Evolutionary conservation across 2,797 vertebrate species (phyloP), one percentile per base, ranked within the genome.

Genomic region (Sandelia bainsii): DNA sequence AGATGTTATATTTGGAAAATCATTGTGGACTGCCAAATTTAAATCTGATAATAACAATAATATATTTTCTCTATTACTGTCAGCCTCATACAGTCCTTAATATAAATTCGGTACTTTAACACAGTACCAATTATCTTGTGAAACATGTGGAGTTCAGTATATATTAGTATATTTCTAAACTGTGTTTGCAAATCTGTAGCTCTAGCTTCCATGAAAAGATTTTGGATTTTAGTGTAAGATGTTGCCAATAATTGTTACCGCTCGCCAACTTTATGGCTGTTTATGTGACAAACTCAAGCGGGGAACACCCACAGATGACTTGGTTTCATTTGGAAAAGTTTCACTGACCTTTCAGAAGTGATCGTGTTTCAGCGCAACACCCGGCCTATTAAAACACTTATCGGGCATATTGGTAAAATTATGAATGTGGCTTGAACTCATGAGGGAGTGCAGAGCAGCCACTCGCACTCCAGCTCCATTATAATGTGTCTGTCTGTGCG

Each of bases 261-360:
- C 61, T 50, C 45, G 77, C 80, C 85, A 86, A 79, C 71, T 85
- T 76, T 19, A 77, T 54, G 82, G 69, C 89, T 85, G 89, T 89
- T 91, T 89, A 90, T 87, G 82, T 91, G 92, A 90, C 92, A 84
- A 82, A 77, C 27, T 58, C 84, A 77, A 87, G 65, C 44, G 69
- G 54, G 71, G 78, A 81, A 87, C 87, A 88, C 79, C 82, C 85
- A 83, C 72, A 77, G 76, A 69, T 89, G 80, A 89, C 83, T 80
- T 81, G 62, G 89, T 68, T 85, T 83, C 64, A 87, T 89, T 76
- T 77, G 81, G 73, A 84, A 78, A 84, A 62, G 66, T 79, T 80
- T 75, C 72, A 60, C 13, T 74, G 79, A 87, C 79, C 82, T 83
- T 87, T 84, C 46, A 72, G 72, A 70, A 69, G 69, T 19, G 71